phyloP scores from a whole-genome alignment of 37 sponge, comb jelly and placozoan genomes.

The Axinella damicornis region DNA sequence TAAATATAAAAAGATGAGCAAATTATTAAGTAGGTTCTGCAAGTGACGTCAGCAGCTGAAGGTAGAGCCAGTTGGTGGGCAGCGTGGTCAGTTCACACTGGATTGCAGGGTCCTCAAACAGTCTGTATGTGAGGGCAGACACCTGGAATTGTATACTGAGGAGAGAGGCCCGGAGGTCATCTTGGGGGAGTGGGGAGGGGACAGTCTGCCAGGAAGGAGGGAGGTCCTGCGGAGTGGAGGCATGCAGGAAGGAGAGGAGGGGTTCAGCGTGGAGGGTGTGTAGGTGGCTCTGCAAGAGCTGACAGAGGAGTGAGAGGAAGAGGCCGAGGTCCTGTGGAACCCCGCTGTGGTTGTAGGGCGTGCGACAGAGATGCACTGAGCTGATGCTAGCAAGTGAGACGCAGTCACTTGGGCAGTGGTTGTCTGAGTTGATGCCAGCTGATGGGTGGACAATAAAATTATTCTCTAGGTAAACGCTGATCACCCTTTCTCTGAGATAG shows the following conservation, averaged over 20 bases:
- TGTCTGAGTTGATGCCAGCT: background rate
- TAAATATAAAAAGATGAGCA: background rate
- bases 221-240: background rate
- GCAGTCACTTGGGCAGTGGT: background rate
- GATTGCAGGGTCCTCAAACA: background rate
- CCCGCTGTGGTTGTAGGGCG: background rate
- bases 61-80: conserved; percentile 27
- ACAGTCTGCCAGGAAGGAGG: background rate
- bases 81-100: background rate
- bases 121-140: background rate
- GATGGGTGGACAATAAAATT: background rate
- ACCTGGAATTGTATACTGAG: background rate
- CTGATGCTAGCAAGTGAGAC: conserved; percentile 2
- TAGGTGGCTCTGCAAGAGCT: conserved; percentile 9
- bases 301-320: conserved; percentile 25
- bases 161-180: background rate
- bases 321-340: conserved; percentile 1
- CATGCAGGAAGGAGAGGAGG: background rate
- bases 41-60: conserved; percentile 13
- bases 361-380: background rate
- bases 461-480: conserved; percentile 1
- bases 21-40: background rate
- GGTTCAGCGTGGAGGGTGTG: background rate
- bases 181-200: background rate
- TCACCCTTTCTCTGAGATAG: conserved; percentile 12